Percentiles rank a stretch among this genome's conserved stretches.
Evolutionary conservation across 2,888 invertebrate species (phyloP).

Genomic region (Heliconius charithonia): DNA sequence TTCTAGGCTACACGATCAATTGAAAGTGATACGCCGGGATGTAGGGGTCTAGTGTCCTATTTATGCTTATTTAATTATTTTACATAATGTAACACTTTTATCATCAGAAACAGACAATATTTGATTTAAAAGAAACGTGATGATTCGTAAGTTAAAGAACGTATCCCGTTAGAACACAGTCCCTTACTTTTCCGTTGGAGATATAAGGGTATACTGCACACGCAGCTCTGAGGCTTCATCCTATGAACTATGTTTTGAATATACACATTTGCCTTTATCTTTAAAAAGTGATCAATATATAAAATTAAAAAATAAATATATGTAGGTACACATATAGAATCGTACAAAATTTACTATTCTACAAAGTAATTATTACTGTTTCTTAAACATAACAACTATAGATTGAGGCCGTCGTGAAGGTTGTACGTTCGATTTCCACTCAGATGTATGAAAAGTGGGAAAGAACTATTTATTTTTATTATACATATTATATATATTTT

Average conservation of each 20-base stretch:
- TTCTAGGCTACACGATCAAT: constrained; percentile 76
- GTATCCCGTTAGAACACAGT: neutral
- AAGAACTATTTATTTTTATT: too few relatives aligned
- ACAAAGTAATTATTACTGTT: neutral
- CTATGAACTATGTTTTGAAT: neutral
- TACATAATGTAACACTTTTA: neutral
- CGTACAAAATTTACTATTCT: neutral
- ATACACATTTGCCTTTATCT: neutral
- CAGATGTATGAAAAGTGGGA: too few relatives aligned
- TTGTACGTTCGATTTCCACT: too few relatives aligned
- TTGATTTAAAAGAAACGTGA: neutral
- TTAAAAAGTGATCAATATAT: neutral
- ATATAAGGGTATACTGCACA: neutral
- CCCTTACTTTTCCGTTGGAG: neutral
- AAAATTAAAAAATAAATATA: neutral
- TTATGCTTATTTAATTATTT: constrained; percentile 57
- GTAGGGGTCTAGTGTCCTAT: constrained; percentile 77
- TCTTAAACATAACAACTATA: neutral
- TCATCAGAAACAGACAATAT: neutral
- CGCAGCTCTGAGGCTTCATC: neutral
- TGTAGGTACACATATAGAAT: too few relatives aligned
- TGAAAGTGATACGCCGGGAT: constrained; percentile 74
- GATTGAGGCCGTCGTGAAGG: too few relatives aligned
- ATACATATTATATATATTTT: too few relatives aligned
- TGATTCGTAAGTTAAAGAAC: neutral